Conservation (phyloP, 2,797 vertebrate species). For the Hirundo rustica region DNA sequence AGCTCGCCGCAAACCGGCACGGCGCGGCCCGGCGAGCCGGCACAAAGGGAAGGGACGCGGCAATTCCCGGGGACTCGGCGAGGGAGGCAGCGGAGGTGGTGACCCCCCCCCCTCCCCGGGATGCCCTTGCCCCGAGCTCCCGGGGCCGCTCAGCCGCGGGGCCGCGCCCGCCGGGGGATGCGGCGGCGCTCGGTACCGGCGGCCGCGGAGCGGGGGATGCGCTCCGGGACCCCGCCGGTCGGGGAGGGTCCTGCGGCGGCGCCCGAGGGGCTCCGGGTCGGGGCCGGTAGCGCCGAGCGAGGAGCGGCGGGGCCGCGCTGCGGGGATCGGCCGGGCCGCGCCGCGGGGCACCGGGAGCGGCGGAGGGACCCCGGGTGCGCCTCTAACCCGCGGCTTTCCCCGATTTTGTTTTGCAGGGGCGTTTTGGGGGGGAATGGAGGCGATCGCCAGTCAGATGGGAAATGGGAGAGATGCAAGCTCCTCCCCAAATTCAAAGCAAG, state of each 20-base stretch:
- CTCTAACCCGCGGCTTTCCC: neutral
- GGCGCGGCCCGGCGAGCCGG: constrained; percentile 23
- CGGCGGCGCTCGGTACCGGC: neutral
- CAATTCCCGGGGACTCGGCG: neutral
- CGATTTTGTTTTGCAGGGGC: constrained; percentile 47
- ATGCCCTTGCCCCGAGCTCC: neutral
- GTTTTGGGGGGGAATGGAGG: constrained; percentile 85
- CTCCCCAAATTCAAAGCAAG: constrained; percentile 87
- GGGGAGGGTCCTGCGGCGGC: neutral
- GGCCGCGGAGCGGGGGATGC: neutral
- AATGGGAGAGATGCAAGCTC: constrained; percentile 87
- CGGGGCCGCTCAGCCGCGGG: neutral
- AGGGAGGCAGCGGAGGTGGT: neutral
- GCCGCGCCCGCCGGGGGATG: neutral
- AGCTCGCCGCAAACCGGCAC: neutral
- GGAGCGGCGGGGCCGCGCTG: neutral
- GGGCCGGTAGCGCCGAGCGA: neutral
- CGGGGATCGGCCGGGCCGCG: neutral
- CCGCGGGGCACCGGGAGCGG: neutral
- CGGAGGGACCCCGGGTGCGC: neutral
- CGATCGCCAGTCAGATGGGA: constrained; percentile 88
- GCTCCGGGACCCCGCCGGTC: neutral
- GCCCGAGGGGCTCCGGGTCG: neutral
- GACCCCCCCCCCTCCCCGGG: neutral
- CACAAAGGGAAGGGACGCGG: neutral